Evolutionary conservation across 2,888 invertebrate species (phyloP), one percentile per base, ranked within the genome.

Genomic region (Chelonus formosanus): DNA sequence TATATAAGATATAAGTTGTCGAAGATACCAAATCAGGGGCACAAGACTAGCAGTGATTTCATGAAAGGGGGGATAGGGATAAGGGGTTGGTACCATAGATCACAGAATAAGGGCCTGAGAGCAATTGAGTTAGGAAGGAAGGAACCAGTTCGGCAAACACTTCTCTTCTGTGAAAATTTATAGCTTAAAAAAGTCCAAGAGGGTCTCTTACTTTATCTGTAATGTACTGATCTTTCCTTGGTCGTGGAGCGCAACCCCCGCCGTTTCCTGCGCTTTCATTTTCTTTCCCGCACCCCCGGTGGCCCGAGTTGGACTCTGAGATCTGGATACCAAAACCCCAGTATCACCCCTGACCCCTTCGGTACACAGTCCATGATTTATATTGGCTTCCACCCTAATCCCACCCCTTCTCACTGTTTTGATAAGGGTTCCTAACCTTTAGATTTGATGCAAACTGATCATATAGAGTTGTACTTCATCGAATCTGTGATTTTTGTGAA

Each of bases 81-180:
- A 70, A 67, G 71, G 73, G 77, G 72, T 74, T 73, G 54, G 6
- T 59, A 78, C 76, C 80, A 79, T 83, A 82, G 80, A 83, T 82
- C 83, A 83, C 81, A 66, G 72, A 10, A 53, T 31, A 47, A 57
- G 59, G 66, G 56, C 59, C 62, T 65, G 64, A 74, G 75, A 78
- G 81, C 83, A 83, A 84, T 84, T 84, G 84, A 84, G 84, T 84
- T 84, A 84, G 81, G 82, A 82, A 83, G 83, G 81, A 83, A 83
- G 82, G 82, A 83, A 83, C 81, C 82, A 83, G 84, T 84, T 84
- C 82, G 80, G 83, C 83, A 84, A 84, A 84, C 83, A 84, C 83
- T 82, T 80, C 79, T 79, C 71, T 68, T 69, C 69, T 57, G 63
- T 62, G 63, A 71, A 80, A 80, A 84, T 84, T 84, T 84, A 84